Evolutionary conservation across 2,797 vertebrate genomes (phyloP), one percentile per base, ranked within the genome.

Genomic region (Sparidentex hasta): DNA sequence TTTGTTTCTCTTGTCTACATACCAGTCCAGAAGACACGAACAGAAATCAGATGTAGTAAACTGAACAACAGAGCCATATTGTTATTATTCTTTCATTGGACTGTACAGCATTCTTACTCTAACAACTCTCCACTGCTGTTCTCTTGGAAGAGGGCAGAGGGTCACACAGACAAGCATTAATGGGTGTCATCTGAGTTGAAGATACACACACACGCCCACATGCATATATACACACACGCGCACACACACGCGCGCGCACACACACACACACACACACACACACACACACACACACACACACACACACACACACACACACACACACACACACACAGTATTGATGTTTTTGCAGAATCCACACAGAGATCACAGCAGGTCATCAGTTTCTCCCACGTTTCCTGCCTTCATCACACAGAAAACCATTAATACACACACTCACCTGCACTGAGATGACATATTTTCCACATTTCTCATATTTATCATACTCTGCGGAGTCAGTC

Each of bases 341-440:
- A 83, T 76, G 81, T 68, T 44, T 44, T 48, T 18, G 17, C 44
- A n/a, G 63, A 46, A n/a, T n/a, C n/a, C n/a, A n/a, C n/a, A n/a
- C n/a, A n/a, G n/a, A n/a, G n/a, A 67, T 71, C 87, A 44, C 90
- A 82, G 85, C 82, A 64, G 87, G 82, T 78, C 14, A 1, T 54
- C 43, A 2, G 69, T 54, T 73, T 71, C 52, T 70, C 63, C 63
- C 68, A 69, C 84, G 20, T 66, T 72, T 83, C 76, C 66, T 69
- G 52, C 8, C 18, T 79, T 78, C 41, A 66, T 74, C 64, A 54
- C 65, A 69, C 23, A 7, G 52, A 65, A 61, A 64, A 48, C 74
- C 58, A 52, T 59, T 74, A 55, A 78, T 44, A 80, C 84, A 81
- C 80, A 71, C 2, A 11, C 75, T 18, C 65, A 23, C 12, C 76